A percentile compares a stretch with the other conserved stretches of the same genome.
Evolutionary conservation across 2,888 invertebrate species (phyloP).

Genomic region (Tryphoninae sp.): DNA sequence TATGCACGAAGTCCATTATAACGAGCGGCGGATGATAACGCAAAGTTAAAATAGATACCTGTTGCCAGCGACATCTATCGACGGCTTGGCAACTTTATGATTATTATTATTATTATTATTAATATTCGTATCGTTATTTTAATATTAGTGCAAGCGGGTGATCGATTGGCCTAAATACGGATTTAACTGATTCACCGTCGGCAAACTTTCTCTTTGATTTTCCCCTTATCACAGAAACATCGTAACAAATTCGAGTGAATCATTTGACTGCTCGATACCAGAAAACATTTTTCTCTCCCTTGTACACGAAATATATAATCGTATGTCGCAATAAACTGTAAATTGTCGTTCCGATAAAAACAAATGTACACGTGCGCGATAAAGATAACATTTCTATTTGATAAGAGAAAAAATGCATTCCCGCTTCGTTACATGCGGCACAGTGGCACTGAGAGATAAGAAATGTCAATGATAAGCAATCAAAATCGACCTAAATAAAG

Average conservation of each 20-base stretch:
- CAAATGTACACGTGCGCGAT: not conserved
- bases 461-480: conserved; percentile 46
- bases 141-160: not conserved
- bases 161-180: conserved; percentile 7
- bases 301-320: not conserved
- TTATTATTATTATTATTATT: not conserved
- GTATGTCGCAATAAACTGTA: not conserved
- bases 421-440: not conserved
- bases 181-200: conserved; percentile 7
- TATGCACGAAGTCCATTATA: not conserved
- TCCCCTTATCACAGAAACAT: not conserved
- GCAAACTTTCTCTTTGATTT: not conserved
- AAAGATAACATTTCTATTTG: conserved; percentile 21
- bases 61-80: conserved; percentile 16
- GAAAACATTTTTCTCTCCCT: not conserved
- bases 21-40: conserved; percentile 30
- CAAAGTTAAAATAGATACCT: conserved; percentile 18
- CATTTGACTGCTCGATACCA: not conserved
- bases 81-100: not conserved
- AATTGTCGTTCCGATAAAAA: not conserved
- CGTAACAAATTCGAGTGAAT: not conserved
- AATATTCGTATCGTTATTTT: not conserved
- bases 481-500: conserved; percentile 48
- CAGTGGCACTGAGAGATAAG: conserved; percentile 45
- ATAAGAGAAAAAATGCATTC: not conserved